Evolutionary conservation across 2,797 vertebrate genomes (phyloP).

Genomic region (Fratercula arctica): DNA sequence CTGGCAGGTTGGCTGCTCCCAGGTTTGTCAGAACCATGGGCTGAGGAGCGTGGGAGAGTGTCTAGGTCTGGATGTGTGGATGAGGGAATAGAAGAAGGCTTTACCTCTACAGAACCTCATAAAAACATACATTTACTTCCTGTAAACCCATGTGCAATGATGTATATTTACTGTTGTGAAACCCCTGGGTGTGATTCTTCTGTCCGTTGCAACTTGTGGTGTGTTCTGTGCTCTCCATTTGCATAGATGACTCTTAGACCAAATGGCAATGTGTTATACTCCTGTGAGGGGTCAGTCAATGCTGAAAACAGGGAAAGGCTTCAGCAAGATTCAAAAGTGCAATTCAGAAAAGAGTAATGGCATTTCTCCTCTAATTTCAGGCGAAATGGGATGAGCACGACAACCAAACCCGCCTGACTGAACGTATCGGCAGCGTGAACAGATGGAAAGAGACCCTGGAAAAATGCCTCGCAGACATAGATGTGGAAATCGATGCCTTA

Average conservation of each 20-base stretch:
- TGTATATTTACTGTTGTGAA: rapidly evolving
- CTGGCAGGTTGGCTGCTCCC: background rate
- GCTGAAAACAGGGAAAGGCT: background rate
- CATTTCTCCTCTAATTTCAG: slow-evolving; percentile 71
- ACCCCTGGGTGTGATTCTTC: background rate
- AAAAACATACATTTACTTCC: background rate
- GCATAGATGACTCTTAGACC: too few species aligned
- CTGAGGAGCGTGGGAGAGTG: background rate
- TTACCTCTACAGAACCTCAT: background rate
- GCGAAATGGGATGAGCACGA: slow-evolving; percentile 87
- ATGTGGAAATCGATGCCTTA: slow-evolving; percentile 88
- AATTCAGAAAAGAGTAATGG: background rate
- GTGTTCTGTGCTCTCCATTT: background rate
- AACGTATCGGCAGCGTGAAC: slow-evolving; percentile 81
- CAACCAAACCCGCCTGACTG: slow-evolving; percentile 80
- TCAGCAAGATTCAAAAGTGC: background rate
- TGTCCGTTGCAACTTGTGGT: rapidly evolving
- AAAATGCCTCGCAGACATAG: slow-evolving; percentile 81
- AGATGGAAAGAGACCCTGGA: slow-evolving; percentile 87
- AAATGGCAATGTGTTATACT: rapidly evolving
- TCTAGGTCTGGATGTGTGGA: too few species aligned
- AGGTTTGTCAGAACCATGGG: rapidly evolving
- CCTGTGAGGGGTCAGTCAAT: background rate
- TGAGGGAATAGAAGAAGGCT: background rate
- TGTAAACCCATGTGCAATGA: background rate